Evolutionary conservation across 2,113 vertebrate species (phyloP), one percentile per base, ranked within the genome.

Genomic region (Oostethus manadensis): DNA sequence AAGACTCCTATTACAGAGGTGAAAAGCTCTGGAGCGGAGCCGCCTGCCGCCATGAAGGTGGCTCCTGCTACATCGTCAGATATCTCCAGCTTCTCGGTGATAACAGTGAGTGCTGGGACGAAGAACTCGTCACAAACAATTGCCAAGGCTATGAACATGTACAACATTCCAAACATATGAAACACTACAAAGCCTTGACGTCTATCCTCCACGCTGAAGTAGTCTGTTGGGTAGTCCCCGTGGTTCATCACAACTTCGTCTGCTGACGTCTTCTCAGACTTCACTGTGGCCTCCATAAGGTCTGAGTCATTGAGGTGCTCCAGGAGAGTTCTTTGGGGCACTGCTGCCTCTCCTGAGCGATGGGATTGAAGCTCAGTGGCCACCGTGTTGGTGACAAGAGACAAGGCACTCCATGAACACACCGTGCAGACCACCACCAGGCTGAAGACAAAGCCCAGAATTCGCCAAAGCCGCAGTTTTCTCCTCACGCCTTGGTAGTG

Each of bases 81-180:
- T 83, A 99, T 98, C 64, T 80, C 61, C 68, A 98, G 77, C 76
- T 94, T 98, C 84, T 98, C 96, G 3, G 91, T 98, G 88, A 99
- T 98, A 83, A 98, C 94, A 14, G 95, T 98, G 81, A 99, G 86
- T 0, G 95, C 96, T 6, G 97, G 97, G 71, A 99, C 97, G 64
- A 99, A 99, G 85, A 98, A 98, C 70, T 99, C 97, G 77, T 99
- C 97, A 0, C 96, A 99, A 71, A 99, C 95, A 9, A 99, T 92
- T 66, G 96, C 97, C 88, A 99, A 92, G 81, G 96, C 90, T 87
- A 99, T 93, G 86, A 99, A 99, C 95, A 99, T 99, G 82, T 99
- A 99, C 71, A 99, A 79, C 97, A 99, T 99, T 58, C 97, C 96
- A 62, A 93, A 86, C 82, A 99, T 89, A 54, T 99, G 95, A 47